Conservation (phyloP, 2,113 vertebrate species). For the Raphicerus campestris region DNA sequence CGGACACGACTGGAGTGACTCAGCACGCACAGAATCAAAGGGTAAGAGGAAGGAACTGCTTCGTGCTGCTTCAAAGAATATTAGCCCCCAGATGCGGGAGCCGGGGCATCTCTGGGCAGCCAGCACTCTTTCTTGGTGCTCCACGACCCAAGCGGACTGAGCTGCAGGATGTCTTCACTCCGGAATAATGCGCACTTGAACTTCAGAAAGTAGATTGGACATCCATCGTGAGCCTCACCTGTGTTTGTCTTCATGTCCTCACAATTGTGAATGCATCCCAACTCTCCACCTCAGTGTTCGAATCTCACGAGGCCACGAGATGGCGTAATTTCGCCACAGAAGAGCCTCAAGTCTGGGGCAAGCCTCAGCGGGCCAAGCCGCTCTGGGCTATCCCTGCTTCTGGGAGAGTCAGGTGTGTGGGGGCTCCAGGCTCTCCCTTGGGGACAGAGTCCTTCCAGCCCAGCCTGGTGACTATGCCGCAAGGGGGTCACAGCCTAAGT, state of each 20-base stretch:
- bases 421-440: rapidly evolving
- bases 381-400: no score
- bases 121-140: not conserved
- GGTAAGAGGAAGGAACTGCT: not conserved
- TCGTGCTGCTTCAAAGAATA: not conserved
- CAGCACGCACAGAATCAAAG: not conserved
- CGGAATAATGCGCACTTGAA: not conserved
- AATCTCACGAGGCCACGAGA: not conserved
- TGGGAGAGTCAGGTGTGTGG: not conserved
- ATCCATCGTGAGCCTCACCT: not conserved
- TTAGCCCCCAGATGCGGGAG: rapidly evolving
- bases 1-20: not conserved
- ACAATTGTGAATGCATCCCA: rapidly evolving
- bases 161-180: rapidly evolving
- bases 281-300: not conserved
- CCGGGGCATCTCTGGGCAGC: rapidly evolving
- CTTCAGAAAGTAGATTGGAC: not conserved
- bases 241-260: not conserved
- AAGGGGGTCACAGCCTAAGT: no score
- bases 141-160: rapidly evolving
- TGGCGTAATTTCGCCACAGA: not conserved
- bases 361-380: rapidly evolving
- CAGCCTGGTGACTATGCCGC: rapidly evolving
- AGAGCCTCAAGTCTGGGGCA: not conserved
- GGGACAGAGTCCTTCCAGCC: not conserved